Evolutionary conservation across 2,113 vertebrate genomes (phyloP), one percentile per base, ranked within the genome.

Genomic region (Nipponia nippon): DNA sequence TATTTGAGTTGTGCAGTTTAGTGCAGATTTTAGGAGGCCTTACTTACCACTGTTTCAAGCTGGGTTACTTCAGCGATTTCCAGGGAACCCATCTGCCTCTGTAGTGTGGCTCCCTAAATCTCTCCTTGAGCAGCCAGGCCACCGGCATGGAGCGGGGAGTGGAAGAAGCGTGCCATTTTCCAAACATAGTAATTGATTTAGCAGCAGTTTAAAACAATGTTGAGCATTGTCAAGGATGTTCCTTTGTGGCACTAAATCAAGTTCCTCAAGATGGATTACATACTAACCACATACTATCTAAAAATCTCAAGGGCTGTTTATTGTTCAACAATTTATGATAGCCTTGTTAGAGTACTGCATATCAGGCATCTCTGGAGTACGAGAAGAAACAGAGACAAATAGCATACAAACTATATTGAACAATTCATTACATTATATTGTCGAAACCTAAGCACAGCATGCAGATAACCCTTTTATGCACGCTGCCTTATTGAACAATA

Each of bases 401-500:
- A 84, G 95, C 97, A 93, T 53, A 90, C 97, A 97, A 97, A 94
- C 92, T 95, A 88, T 97, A 96, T 78, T 94, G 96, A 98, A 97
- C 97, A 97, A 98, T 98, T 98, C 98, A 98, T 98, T 97, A 98
- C 97, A 78, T 96, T 98, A 97, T 97, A 98, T 95, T 96, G 92
- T 96, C 21, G 70, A 90, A 96, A 94, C 96, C 96, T 93, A 95
- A 97, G 97, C 97, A 93, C 97, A 94, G 94, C 92, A 66, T 91
- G 93, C 93, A 97, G 98, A 97, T 98, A 97, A 98, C 95, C 97
- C 96, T 96, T 97, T 98, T 98, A 98, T 98, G 97, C 71, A 73
- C 1, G 30, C 94, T 96, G 97, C 97, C 97, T 98, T 98, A 98
- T 97, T 98, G 98, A 98, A 98, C 98, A 98, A 98, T 98, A 98